A percentile compares a stretch with the other conserved stretches of the same genome.
phyloP scores from a whole-genome alignment of 2,888 invertebrate species.

The Spialia ferax region DNA sequence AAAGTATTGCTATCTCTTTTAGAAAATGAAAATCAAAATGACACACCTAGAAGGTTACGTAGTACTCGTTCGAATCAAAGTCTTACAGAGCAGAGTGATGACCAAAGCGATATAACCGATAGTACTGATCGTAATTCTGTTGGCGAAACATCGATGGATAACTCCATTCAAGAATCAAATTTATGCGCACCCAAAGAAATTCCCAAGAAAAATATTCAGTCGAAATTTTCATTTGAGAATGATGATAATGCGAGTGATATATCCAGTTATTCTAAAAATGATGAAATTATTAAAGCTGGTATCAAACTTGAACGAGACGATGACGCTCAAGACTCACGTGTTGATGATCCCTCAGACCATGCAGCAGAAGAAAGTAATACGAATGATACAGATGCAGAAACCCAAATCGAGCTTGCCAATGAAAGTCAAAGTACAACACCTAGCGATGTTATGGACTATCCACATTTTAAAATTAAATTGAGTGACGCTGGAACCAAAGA shows the following conservation, averaged over 20 bases:
- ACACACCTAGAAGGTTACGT: slow-evolving; percentile 46
- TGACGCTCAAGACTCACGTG: slow-evolving; percentile 41
- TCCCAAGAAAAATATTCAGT: slow-evolving; percentile 52
- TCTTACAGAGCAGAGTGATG: slow-evolving; percentile 53
- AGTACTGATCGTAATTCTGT: slow-evolving; percentile 44
- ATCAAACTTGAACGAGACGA: slow-evolving; percentile 46
- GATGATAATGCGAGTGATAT: slow-evolving; percentile 56
- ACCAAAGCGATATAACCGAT: slow-evolving; percentile 54
- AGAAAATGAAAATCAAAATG: slow-evolving; percentile 41
- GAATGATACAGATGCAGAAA: not conserved
- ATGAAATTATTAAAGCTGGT: slow-evolving; percentile 39
- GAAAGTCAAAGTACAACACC: slow-evolving; percentile 6
- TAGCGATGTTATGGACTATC: slow-evolving; percentile 52
- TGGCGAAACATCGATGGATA: not conserved
- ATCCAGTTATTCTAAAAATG: slow-evolving; percentile 43
- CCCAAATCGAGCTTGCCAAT: not conserved
- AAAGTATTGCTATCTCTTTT: slow-evolving; percentile 56
- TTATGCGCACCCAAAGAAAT: not conserved
- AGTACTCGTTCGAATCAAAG: slow-evolving; percentile 61
- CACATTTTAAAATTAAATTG: slow-evolving; percentile 71
- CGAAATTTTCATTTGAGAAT: slow-evolving; percentile 72
- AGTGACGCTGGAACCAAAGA: slow-evolving; percentile 66
- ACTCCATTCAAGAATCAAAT: slow-evolving; percentile 12
- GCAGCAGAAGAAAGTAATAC: slow-evolving; percentile 13
- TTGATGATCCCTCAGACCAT: slow-evolving; percentile 36